Evolutionary conservation across 1,140 invertebrate genomes (phyloP), one percentile per base, ranked within the genome.

Genomic region (Araneus ventricosus): DNA sequence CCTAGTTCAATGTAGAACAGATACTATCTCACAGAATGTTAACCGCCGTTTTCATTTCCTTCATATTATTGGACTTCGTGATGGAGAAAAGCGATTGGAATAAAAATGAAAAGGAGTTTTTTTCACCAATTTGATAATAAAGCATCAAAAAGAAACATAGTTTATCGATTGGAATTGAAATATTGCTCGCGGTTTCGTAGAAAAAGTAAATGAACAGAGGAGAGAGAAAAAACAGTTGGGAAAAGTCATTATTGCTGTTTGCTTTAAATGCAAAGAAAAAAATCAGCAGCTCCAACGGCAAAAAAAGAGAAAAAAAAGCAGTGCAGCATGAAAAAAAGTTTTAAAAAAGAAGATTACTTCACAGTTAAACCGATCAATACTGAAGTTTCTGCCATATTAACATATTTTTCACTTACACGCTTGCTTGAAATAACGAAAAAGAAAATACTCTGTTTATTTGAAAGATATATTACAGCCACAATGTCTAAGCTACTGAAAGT

Each of bases 201-300:
- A 34, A 75, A 70, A 75, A 6, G 14, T 34, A 34, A 37, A 37
- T 37, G 59, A 63, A 63, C 22, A 63, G n/a, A 63, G 0, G 24
- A 24, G 22, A 24, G 22, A 20, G 30, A 75, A 75, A 75, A 75
- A 37, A 75, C 10, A 20, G 30, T 75, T 75, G 20, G 20, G 30
- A 75, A 75, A 34, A 75, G 14, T 75, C 70, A 75, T 75, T 75
- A 75, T 34, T 75, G 70, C 70, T 75, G 27, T 75, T 75, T 75
- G 70, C 30, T 75, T 34, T 34, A 30, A 37, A 75, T 34, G 17
- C 34, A 17, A 22, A 75, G 20, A 22, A 75, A 75, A 34, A 75
- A 37, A 75, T 0, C 4, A 37, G 20, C 34, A 75, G 10, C 30
- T 75, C 3, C 17, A 67, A 5, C 27, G 7, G n/a, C 3, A 67